Evolutionary conservation across 2,888 invertebrate genomes (phyloP), one percentile per base, ranked within the genome.

Genomic region (Ophonus ardosiacus): DNA sequence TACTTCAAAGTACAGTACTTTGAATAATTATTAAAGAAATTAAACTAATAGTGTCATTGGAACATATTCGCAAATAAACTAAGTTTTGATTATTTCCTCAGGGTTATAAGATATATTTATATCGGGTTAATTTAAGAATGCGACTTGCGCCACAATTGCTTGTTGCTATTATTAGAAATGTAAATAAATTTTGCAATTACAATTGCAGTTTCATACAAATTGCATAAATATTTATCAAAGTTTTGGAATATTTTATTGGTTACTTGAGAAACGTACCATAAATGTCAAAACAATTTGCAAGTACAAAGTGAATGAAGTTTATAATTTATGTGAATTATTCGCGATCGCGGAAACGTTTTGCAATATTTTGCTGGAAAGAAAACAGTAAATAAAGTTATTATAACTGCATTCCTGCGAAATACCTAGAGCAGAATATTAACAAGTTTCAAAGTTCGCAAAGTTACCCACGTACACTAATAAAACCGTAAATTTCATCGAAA

Each of bases 401-500:
- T 51, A 51, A 51, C 43, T 51, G 43, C 43, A 51, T 51, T 51
- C 10, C 43, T 51, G 43, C 10, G 43, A 51, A 13, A 8, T 51
- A 51, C 43, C 10, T 65, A n/a, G 21, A 21, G 31, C 24, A 38
- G 40, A 68, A 68, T 68, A 21, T 68, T 68, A 68, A 68, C 68
- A 68, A 68, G 68, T 38, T 68, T 68, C 7, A 31, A 68, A 68
- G 68, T 68, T 68, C 6, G 7, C 2, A 65, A 24, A 65, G 18
- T 15, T 65, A 7, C 6, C 63, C 15, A 68, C 17, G 38, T 31
- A 68, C 24, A 38, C 68, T 68, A 31, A 31, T 68, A 68, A 40
- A 68, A 68, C 21, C 63, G 63, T 63, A 63, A 63, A 63, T 63
- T 63, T 63, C 5, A 21, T 63, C 21, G 10, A 24, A 63, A 63